These are phyloP conservation scores for Hemitrygon akajei DNA, from an alignment of 2,797 vertebrate genomes.

Conservation along the genomic window DNA sequence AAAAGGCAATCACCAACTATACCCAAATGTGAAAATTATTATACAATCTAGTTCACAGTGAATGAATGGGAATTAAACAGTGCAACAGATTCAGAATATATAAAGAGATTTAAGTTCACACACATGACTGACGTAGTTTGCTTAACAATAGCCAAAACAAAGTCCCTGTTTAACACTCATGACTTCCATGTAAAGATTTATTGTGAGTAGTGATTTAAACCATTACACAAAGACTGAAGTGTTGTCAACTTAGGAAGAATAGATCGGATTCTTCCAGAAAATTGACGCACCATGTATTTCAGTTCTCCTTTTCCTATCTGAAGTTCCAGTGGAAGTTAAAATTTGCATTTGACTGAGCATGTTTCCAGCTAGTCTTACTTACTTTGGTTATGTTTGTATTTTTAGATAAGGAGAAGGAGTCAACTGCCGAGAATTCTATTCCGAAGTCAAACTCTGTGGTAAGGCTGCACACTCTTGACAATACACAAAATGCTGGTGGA, in stretches of 20 bases:
- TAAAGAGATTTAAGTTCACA: neutral
- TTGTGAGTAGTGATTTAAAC: neutral
- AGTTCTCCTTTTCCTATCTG: neutral
- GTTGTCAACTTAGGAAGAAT: neutral
- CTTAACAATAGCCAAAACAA: neutral
- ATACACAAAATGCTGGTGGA: too few relatives aligned
- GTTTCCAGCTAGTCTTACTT: neutral
- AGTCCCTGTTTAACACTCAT: neutral
- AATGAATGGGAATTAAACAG: neutral
- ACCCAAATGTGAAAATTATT: neutral
- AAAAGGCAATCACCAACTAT: neutral
- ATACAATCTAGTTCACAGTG: neutral
- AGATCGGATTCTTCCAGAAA: neutral
- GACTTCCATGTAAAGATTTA: neutral
- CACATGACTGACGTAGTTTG: neutral
- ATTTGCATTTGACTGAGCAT: neutral
- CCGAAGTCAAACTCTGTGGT: constrained; percentile 30
- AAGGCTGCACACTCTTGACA: neutral
- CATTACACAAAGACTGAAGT: neutral
- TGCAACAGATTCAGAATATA: neutral
- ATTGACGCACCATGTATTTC: neutral
- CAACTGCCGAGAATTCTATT: constrained; percentile 14
- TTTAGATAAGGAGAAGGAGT: neutral
- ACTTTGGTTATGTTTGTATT: neutral
- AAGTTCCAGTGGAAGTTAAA: neutral